Base-by-base conservation (phyloP, 2,888 invertebrate genomes). In the Orthosia gothica region DNA sequence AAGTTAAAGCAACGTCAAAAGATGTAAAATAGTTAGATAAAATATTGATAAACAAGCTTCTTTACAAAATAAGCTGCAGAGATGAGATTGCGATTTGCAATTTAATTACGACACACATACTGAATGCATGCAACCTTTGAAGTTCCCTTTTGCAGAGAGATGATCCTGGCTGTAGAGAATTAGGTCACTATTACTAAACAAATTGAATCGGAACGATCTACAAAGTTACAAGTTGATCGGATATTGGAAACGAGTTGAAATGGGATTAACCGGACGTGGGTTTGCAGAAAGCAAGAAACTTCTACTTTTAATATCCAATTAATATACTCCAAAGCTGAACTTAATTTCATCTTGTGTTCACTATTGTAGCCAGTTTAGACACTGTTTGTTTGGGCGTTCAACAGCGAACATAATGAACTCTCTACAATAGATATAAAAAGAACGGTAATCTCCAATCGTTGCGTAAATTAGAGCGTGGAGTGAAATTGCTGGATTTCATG, bases 401-500 rank as follows among this genome's bases (percentile, higher is more conserved):
- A 64, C 16, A 64, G 47, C 57, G 47, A 59, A 45, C 70, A 66
- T 71, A 76, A 81, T 84, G 65, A n/a, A n/a, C 65, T 79, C 61
- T 40, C 40, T 40, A 40, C 40, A 40, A 40, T 40, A 40, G 47
- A 66, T 65, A 58, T 66, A 71, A 76, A 79, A 77, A 57, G 40
- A 84, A 83, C 81, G 72, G 85, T 76, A 70, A 66, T 66, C 52
- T 70, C 52, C 74, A 80, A 79, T 74, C 55, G 66, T 72, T 76
- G 74, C 70, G 76, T 79, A 67, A 86, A 74, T 74, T 74, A 73
- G 68, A 85, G 64, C 81, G 57, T 54, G 26, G 61, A 74, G 85
- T 52, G 58, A 72, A 78, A 74, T 67, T 66, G 32, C 64, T 76
- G 40, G 55, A 55, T 76, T 80, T 82, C 76, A 88, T 87, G 85